phyloP scores from a whole-genome alignment of 2,113 vertebrate species.

The Lates calcarifer region DNA sequence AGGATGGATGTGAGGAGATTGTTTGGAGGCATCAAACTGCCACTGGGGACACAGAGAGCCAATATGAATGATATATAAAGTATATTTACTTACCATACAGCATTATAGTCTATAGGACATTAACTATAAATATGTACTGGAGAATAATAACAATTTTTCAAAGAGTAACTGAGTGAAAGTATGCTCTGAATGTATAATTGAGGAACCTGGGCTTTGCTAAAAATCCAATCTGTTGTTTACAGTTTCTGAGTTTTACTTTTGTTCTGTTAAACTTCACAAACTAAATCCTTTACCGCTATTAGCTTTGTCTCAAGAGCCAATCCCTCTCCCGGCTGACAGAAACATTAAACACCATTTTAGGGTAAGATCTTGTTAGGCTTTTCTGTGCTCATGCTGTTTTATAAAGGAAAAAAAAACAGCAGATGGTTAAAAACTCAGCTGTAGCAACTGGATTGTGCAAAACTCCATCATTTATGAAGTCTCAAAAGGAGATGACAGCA shows the following conservation, averaged over 20 bases:
- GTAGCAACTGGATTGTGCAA: background rate
- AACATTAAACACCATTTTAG: background rate
- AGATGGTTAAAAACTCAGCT: slow-evolving; percentile 5
- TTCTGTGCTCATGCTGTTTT: slow-evolving; percentile 8
- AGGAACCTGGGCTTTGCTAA: background rate
- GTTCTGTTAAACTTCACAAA: background rate
- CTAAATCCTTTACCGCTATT: slow-evolving; percentile 2
- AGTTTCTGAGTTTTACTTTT: background rate
- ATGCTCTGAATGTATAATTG: slow-evolving; percentile 10
- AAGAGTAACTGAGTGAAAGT: background rate
- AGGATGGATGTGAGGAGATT: slow-evolving; percentile 44
- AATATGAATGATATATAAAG: slow-evolving; percentile 29
- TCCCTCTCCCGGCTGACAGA: background rate
- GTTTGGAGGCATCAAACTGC: slow-evolving; percentile 31
- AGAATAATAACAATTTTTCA: background rate
- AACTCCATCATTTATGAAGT: background rate
- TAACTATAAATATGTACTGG: slow-evolving; percentile 3
- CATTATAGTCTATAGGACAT: slow-evolving; percentile 11
- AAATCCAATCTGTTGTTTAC: slow-evolving; percentile 25
- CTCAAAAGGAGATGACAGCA: background rate
- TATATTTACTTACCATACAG: slow-evolving; percentile 17
- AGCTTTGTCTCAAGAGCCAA: background rate
- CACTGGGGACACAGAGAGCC: slow-evolving; percentile 15
- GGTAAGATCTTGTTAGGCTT: background rate
- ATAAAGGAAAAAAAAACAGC: background rate